A percentile compares a stretch with the other conserved stretches of the same genome.
Conservation (phyloP, 2,113 vertebrate genomes). For the Archilochus colubris region DNA sequence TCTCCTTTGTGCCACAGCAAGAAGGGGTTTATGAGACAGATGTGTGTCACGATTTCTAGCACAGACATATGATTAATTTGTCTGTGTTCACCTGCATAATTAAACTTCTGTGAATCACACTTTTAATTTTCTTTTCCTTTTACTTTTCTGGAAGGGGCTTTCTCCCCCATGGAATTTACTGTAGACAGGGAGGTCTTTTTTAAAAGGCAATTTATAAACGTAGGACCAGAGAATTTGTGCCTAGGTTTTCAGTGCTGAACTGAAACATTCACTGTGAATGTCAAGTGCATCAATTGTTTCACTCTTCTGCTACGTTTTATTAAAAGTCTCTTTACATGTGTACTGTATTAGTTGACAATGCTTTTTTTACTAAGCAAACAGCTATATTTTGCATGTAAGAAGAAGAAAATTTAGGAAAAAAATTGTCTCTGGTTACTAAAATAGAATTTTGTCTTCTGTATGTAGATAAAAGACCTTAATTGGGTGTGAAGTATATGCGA, state of each 20-base stretch:
- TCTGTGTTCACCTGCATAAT: not conserved
- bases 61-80: not conserved
- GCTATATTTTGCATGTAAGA: not conserved
- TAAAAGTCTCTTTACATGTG: not conserved
- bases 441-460: not conserved
- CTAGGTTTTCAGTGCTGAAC: not conserved
- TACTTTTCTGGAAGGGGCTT: not conserved
- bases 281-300: not conserved
- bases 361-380: not conserved
- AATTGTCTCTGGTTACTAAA: not conserved
- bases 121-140: not conserved
- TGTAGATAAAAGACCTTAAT: not conserved
- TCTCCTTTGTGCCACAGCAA: not conserved
- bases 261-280: not conserved
- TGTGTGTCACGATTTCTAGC: not conserved
- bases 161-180: not conserved
- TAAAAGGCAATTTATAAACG: not conserved
- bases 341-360: not conserved
- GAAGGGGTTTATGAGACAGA: not conserved
- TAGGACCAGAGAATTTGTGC: not conserved
- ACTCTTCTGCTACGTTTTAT: fast-evolving
- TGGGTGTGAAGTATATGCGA: not conserved
- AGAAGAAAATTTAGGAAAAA: not conserved
- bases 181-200: not conserved
- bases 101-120: not conserved